Percentiles rank a stretch among this genome's conserved stretches.
phyloP scores from a whole-genome alignment of 2,113 vertebrate genomes.

The Tympanuchus pallidicinctus region DNA sequence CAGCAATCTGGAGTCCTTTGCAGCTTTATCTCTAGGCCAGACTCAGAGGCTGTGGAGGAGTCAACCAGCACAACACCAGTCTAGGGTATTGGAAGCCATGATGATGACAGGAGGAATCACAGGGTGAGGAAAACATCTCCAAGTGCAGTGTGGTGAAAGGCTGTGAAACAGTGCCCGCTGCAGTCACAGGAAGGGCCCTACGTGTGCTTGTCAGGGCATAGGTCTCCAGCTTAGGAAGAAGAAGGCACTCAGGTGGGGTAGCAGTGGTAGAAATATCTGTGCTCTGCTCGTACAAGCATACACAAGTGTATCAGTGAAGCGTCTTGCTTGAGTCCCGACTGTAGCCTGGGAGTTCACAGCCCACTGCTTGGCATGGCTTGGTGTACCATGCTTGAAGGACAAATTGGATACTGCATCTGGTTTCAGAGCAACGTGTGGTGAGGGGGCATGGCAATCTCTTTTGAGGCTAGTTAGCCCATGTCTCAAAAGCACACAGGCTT shows the following conservation, averaged over 20 bases:
- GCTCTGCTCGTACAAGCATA: no score
- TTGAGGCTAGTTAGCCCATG: background rate
- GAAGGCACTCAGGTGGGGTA: background rate
- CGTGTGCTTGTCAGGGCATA: background rate
- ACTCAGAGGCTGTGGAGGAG: fast-evolving
- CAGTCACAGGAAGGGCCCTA: background rate
- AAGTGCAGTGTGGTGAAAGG: no score
- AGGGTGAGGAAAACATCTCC: background rate
- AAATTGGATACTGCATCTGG: background rate
- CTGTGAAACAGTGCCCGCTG: background rate
- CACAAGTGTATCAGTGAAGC: fast-evolving
- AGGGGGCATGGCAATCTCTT: fast-evolving
- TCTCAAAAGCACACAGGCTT: background rate
- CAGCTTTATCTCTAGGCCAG: background rate
- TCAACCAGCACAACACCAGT: fast-evolving
- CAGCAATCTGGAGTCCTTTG: background rate
- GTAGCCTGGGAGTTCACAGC: fast-evolving
- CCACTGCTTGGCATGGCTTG: fast-evolving
- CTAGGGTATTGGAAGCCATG: background rate
- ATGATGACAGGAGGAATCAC: background rate
- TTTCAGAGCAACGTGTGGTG: fast-evolving
- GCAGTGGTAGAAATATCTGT: background rate
- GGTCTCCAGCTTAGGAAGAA: background rate
- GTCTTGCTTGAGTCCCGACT: background rate
- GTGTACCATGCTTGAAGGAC: fast-evolving